These are phyloP conservation scores for Orussus abietinus DNA, from an alignment of 1,140 invertebrate genomes.

Conservation along the genomic window DNA sequence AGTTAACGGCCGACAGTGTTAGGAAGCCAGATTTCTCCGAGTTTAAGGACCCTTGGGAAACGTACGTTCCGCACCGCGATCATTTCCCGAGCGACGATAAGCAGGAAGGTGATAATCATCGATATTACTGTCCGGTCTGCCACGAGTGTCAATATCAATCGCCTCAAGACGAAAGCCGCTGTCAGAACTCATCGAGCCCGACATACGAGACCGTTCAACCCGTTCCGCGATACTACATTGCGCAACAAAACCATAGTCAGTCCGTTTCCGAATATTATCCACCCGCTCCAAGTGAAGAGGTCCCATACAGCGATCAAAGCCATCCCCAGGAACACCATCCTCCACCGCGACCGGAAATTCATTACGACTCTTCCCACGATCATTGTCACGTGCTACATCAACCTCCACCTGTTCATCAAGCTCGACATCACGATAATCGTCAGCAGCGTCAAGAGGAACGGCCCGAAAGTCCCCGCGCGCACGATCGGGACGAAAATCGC, in stretches of 20 bases:
- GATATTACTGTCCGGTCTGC: too few species aligned
- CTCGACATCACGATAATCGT: background rate
- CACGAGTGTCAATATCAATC: too few species aligned
- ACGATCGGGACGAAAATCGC: background rate
- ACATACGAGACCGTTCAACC: too few species aligned
- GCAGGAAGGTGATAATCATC: background rate
- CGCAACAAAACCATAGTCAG: too few species aligned
- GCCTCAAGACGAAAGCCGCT: too few species aligned
- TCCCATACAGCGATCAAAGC: too few species aligned
- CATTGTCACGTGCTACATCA: conserved; percentile 9
- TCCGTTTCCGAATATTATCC: too few species aligned
- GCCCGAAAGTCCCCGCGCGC: background rate
- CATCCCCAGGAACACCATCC: conserved; percentile 6
- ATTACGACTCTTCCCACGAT: conserved; percentile 8
- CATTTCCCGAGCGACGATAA: background rate
- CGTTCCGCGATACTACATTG: too few species aligned
- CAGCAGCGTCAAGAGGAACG: conserved; percentile 2
- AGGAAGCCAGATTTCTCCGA: conserved; percentile 45
- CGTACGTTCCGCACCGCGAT: conserved; percentile 40
- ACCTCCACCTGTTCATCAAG: conserved; percentile 4
- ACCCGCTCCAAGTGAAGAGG: too few species aligned
- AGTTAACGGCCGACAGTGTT: conserved; percentile 11
- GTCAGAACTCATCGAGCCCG: too few species aligned
- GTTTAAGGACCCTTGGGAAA: conserved; percentile 60
- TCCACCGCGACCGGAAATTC: too few species aligned